Evolutionary conservation across 1,140 invertebrate species (phyloP).

Genomic region (Portunus trituberculatus): DNA sequence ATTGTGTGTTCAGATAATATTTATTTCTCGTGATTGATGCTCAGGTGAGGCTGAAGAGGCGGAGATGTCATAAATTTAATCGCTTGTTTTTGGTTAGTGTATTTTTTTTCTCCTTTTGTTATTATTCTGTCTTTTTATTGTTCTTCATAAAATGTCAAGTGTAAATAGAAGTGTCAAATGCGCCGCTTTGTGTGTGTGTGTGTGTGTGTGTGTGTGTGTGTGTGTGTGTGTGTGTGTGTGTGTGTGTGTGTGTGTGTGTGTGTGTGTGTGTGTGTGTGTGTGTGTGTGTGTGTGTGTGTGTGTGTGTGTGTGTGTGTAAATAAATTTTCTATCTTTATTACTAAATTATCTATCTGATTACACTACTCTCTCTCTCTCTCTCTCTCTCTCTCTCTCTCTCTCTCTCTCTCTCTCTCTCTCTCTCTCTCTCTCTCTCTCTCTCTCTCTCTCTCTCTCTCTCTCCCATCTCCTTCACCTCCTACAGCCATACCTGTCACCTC

Average conservation of each 20-base stretch:
- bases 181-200: background rate
- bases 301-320: no score
- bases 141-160: background rate
- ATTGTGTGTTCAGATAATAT: constrained; percentile 1
- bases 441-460: background rate
- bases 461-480: background rate
- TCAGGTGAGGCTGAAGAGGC: background rate
- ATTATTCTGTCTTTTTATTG: background rate
- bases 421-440: background rate
- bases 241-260: no score
- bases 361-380: background rate
- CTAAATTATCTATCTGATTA: no score
- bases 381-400: background rate
- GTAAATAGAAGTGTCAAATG: background rate
- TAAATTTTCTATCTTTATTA: background rate
- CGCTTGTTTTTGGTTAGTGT: background rate
- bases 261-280: background rate
- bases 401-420: background rate
- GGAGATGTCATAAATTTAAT: constrained; percentile 13
- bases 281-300: background rate
- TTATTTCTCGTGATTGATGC: constrained; percentile 22
- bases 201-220: background rate
- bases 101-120: background rate
- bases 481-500: background rate
- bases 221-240: background rate